These are phyloP conservation scores for Melanotaenia nigrans DNA, from an alignment of 2,797 vertebrate species.

Conservation along the genomic window DNA sequence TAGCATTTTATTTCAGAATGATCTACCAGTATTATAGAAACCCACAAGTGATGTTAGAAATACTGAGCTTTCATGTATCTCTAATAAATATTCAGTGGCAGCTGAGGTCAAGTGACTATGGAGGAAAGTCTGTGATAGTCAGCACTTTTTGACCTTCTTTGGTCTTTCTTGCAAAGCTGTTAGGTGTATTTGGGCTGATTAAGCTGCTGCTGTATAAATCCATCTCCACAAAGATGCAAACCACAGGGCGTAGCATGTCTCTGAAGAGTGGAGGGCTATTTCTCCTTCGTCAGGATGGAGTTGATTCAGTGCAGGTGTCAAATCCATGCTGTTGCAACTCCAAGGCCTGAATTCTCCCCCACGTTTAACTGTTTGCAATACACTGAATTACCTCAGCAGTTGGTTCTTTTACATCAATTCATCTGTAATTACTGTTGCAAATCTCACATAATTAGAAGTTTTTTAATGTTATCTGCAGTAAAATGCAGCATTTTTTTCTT, in stretches of 20 bases:
- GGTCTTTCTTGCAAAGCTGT: not conserved
- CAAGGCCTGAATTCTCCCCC: not conserved
- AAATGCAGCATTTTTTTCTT: not conserved
- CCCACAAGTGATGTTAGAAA: conserved; percentile 3
- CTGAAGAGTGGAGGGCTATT: not conserved
- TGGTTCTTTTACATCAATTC: not conserved
- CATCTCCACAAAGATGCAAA: conserved; percentile 12
- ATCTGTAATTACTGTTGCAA: not conserved
- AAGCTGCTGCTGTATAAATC: not conserved
- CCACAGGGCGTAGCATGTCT: conserved; percentile 22
- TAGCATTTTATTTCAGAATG: not conserved
- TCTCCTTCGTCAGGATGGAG: not conserved
- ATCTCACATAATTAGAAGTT: not conserved
- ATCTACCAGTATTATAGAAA: not conserved
- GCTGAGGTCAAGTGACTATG: conserved; percentile 4
- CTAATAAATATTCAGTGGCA: conserved; percentile 3
- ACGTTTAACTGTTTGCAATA: not conserved
- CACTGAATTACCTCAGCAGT: not conserved
- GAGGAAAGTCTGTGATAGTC: conserved; percentile 10
- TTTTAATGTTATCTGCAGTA: not conserved
- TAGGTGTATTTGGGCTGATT: not conserved
- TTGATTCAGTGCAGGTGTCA: not conserved
- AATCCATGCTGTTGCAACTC: not conserved
- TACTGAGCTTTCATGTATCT: not conserved
- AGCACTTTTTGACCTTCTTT: conserved; percentile 8